phyloP scores from a whole-genome alignment of 1,140 invertebrate species.

The Maniola jurtina region DNA sequence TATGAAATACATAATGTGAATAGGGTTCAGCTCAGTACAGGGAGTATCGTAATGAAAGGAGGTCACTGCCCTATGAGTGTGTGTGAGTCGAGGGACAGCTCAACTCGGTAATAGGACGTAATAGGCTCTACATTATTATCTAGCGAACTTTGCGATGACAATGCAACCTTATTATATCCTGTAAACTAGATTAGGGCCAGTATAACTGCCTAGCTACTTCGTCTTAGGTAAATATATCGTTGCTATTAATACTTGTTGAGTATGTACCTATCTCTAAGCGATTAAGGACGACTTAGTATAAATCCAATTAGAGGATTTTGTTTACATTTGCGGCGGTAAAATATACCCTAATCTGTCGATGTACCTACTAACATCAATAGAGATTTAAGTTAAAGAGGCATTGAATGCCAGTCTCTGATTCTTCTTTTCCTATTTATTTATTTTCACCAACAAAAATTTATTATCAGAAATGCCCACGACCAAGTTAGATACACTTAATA shows the following conservation, averaged over 20 bases:
- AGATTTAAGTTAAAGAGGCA: too few relatives aligned
- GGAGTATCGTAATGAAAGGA: conserved; percentile 20
- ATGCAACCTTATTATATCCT: conserved; percentile 15
- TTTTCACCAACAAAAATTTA: too few relatives aligned
- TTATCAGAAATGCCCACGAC: not conserved
- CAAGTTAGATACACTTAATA: not conserved
- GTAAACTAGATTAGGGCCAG: conserved; percentile 20
- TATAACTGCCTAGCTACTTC: not conserved
- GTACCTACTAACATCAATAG: too few relatives aligned
- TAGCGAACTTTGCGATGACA: conserved; percentile 10
- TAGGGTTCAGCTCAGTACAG: conserved; percentile 13
- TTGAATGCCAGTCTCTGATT: too few relatives aligned
- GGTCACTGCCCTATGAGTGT: conserved; percentile 17
- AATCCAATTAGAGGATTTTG: too few relatives aligned
- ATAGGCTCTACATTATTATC: conserved; percentile 15
- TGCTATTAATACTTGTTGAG: not conserved
- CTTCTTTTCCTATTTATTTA: too few relatives aligned
- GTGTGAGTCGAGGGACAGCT: not conserved
- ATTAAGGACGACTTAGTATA: too few relatives aligned
- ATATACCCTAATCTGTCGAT: too few relatives aligned
- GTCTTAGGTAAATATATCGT: not conserved
- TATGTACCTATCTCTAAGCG: not conserved
- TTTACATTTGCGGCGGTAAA: too few relatives aligned
- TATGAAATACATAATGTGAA: not conserved
- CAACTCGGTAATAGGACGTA: conserved; percentile 7